Evolutionary conservation across 2,888 invertebrate genomes (phyloP), one percentile per base, ranked within the genome.

Genomic region (Sthenelais limicola): DNA sequence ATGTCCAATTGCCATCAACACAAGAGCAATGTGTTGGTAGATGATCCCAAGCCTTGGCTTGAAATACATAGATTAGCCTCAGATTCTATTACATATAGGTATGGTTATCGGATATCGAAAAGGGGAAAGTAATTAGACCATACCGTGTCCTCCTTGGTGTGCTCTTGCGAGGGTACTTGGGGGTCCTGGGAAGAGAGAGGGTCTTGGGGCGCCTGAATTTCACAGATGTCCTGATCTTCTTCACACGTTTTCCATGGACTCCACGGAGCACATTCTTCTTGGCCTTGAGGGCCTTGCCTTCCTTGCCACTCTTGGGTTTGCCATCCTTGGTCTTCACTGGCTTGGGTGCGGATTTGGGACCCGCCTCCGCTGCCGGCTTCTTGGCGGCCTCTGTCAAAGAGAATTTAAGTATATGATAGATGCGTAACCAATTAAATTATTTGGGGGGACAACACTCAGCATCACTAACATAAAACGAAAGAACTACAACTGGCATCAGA

Each of bases 201-300:
- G 98, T 98, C 85, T 94, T 95, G 18, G 98, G 99, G 78, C 96
- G 91, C 84, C 93, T 94, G 92, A 99, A 99, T 86, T 96, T 96
- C 79, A 98, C 98, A 4, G 94, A 94, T 52, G 95, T 97, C 87
- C 98, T 93, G 82, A 98, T 93, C 90, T 98, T 96, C 79, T 96
- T 92, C 15, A 92, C 91, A 72, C 95, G 91, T 73, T 94, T 95
- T 83, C 95, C 95, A 91, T 94, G 93, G 82, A 93, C 92, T 78
- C 98, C 98, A 88, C 96, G 96, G 79, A 96, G 91, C 74, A 97
- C 93, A 93, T 96, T 81, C 79, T 86, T 88, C 81, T 88, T 95
- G 24, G 93, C 92, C 88, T 93, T 94, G 79, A 94, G 91, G 73
- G 96, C 96, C 80, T 86, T 86, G 9, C 82, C 82, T 70, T 82